Conservation (phyloP, 2,888 invertebrate species). For the Sepiola atlantica region DNA sequence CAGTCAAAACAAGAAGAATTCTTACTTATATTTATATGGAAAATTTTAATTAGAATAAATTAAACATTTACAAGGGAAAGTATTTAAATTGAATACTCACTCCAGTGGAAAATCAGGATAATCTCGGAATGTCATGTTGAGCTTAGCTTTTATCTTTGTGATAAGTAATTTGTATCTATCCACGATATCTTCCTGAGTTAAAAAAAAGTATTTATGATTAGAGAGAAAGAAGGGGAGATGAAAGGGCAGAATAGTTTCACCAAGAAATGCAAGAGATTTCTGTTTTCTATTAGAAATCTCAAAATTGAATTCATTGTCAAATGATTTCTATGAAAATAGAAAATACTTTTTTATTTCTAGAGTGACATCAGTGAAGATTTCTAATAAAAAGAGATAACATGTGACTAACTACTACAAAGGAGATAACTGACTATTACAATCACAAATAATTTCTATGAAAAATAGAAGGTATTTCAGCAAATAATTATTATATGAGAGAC, state of each 20-base stretch:
- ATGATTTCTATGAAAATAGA: not conserved
- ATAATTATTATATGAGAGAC: no score
- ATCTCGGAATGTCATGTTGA: not conserved
- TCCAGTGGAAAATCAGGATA: not conserved
- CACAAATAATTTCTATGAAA: no score
- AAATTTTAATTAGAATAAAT: not conserved
- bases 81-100: constrained; percentile 1
- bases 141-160: not conserved
- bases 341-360: no score
- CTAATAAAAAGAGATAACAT: no score
- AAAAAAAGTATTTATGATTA: not conserved
- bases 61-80: not conserved
- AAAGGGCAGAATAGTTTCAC: not conserved
- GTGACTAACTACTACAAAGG: no score
- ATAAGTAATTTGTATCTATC: constrained; percentile 9
- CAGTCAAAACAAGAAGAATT: no score
- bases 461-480: no score
- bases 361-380: no score
- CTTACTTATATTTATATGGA: not conserved
- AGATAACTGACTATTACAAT: no score
- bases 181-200: not conserved
- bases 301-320: not conserved
- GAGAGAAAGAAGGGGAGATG: not conserved
- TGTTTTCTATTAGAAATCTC: not conserved
- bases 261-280: not conserved